These are phyloP conservation scores for Apostichopus leukothele DNA, from an alignment of 53 echinoderm and acorn worm genomes.

Conservation along the genomic window DNA sequence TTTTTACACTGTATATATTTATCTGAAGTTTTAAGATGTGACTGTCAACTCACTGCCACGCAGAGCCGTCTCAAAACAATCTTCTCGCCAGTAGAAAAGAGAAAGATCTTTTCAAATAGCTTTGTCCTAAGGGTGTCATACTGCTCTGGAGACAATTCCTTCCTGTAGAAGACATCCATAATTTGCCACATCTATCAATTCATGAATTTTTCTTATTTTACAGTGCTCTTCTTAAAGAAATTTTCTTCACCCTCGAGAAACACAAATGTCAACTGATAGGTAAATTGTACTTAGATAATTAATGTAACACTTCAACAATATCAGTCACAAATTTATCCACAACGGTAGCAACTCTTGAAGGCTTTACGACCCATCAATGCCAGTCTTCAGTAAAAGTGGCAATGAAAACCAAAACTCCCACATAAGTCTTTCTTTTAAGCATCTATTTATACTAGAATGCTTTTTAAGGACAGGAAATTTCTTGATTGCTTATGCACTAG, in stretches of 20 bases:
- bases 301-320: slow-evolving; percentile 10
- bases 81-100: slow-evolving; percentile 69
- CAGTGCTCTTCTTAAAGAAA: neutral
- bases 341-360: neutral
- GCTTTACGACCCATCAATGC: neutral
- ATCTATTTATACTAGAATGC: too few species aligned
- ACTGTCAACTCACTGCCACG: slow-evolving; percentile 80
- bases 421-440: too few species aligned
- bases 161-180: slow-evolving; percentile 54
- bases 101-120: slow-evolving; percentile 91
- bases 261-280: slow-evolving; percentile 7
- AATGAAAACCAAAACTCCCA: too few species aligned
- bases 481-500: too few species aligned
- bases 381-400: neutral
- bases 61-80: slow-evolving; percentile 96
- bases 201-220: neutral
- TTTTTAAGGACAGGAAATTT: too few species aligned
- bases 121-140: slow-evolving; percentile 85
- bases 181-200: slow-evolving; percentile 47
- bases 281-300: slow-evolving; percentile 4
- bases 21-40: neutral
- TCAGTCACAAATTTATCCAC: neutral
- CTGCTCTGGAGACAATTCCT: slow-evolving; percentile 89
- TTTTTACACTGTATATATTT: too few species aligned
- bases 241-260: neutral